Percentiles rank a stretch among this genome's conserved stretches.
These are phyloP conservation scores for Lontra canadensis DNA, from an alignment of 2,113 vertebrate species.

Conservation along the genomic window DNA sequence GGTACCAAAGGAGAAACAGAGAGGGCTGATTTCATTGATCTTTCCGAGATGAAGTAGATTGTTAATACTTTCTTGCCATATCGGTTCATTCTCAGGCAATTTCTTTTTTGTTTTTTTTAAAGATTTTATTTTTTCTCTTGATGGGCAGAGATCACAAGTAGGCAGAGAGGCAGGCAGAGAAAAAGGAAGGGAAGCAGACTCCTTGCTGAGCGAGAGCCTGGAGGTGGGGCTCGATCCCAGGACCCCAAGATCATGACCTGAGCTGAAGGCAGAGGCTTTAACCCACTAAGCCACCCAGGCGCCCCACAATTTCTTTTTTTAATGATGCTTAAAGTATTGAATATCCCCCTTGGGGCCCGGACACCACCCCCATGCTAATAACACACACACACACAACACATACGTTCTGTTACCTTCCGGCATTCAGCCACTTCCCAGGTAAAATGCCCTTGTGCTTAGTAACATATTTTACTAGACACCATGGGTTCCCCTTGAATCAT, in stretches of 20 bases:
- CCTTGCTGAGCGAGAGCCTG: too few species aligned
- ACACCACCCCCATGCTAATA: too few species aligned
- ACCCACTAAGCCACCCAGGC: too few species aligned
- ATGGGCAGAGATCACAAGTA: too few species aligned
- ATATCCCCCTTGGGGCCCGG: not conserved
- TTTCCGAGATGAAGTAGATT: not conserved
- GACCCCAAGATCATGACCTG: too few species aligned
- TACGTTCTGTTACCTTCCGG: accelerated
- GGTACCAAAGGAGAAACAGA: not conserved
- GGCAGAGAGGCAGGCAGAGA: too few species aligned
- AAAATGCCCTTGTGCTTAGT: not conserved
- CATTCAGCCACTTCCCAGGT: not conserved
- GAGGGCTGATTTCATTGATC: not conserved
- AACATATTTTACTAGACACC: not conserved
- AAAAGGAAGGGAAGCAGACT: too few species aligned
- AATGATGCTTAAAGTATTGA: not conserved
- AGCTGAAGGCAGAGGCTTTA: too few species aligned
- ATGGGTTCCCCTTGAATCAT: not conserved
- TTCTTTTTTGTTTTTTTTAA: accelerated
- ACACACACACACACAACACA: not conserved
- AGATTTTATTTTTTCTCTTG: too few species aligned
- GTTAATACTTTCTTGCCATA: not conserved
- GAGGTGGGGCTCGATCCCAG: too few species aligned
- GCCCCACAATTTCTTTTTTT: not conserved
- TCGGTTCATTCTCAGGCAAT: not conserved